phyloP scores from a whole-genome alignment of 2,113 vertebrate species.

The Seriola rivoliana region DNA sequence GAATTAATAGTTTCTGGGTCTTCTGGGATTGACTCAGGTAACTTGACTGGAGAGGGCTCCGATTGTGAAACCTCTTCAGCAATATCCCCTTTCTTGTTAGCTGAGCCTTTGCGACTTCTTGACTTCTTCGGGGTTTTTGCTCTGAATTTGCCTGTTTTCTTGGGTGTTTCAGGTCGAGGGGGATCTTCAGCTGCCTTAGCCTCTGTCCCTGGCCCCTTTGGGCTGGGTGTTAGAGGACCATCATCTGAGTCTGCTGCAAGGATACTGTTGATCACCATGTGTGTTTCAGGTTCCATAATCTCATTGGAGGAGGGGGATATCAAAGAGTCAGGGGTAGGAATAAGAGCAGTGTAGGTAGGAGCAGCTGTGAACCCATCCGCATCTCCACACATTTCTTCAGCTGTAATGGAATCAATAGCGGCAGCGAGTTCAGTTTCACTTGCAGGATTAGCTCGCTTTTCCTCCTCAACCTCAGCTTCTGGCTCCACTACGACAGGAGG shows the following conservation, averaged over 20 bases:
- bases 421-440: conserved; percentile 97
- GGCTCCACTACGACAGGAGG: conserved; percentile 78
- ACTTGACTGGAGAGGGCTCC: conserved; percentile 78
- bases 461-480: conserved; percentile 85
- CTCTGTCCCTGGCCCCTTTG: conserved; percentile 50
- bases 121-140: conserved; percentile 87
- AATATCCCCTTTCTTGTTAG: conserved; percentile 80
- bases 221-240: conserved; percentile 57
- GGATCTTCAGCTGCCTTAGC: conserved; percentile 75
- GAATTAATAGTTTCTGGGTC: conserved; percentile 81
- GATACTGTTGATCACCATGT: conserved; percentile 87
- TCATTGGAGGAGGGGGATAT: conserved; percentile 84
- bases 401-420: conserved; percentile 97
- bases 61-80: conserved; percentile 77
- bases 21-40: conserved; percentile 86
- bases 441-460: conserved; percentile 92
- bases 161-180: conserved; percentile 82
- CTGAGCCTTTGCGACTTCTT: conserved; percentile 85
- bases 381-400: conserved; percentile 90
- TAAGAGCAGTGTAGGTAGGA: conserved; percentile 81
- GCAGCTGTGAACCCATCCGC: conserved; percentile 89
- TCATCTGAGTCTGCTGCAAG: conserved; percentile 79
- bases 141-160: conserved; percentile 89
- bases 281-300: conserved; percentile 88
- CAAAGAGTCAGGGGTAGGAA: conserved; percentile 84